A percentile compares a stretch with the other conserved stretches of the same genome.
Conservation (phyloP, 1,140 invertebrate species). For the Harpegnathos saltator region DNA sequence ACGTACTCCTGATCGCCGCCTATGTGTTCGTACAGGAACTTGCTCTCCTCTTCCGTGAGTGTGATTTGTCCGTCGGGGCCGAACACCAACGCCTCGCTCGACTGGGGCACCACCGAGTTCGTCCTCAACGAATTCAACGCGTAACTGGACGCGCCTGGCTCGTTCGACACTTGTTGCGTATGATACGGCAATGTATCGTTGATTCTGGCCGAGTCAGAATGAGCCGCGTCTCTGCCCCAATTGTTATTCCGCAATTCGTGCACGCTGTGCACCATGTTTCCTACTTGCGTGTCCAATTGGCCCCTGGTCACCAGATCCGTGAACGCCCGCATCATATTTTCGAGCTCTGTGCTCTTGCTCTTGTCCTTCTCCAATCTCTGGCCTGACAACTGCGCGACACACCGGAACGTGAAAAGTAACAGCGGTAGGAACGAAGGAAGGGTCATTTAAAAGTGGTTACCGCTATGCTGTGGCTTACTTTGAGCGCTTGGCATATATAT, state of each 20-base stretch:
- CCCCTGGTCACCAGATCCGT: constrained; percentile 82
- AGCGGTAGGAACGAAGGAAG: no score
- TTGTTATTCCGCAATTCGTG: constrained; percentile 81
- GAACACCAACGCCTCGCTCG: constrained; percentile 82
- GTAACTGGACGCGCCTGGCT: constrained; percentile 46
- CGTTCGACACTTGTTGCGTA: constrained; percentile 62
- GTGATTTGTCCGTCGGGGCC: constrained; percentile 84
- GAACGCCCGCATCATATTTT: constrained; percentile 82
- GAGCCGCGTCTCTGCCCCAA: constrained; percentile 77
- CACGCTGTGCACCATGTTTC: constrained; percentile 82
- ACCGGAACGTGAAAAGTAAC: not conserved
- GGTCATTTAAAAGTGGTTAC: not conserved
- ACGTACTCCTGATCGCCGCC: constrained; percentile 73
- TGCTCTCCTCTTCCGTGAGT: constrained; percentile 81
- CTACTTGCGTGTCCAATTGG: constrained; percentile 78
- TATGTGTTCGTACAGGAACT: constrained; percentile 78
- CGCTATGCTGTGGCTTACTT: constrained; percentile 72
- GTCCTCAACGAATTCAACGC: constrained; percentile 1
- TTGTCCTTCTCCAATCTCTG: constrained; percentile 82
- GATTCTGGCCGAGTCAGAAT: constrained; percentile 57
- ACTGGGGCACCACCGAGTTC: constrained; percentile 22
- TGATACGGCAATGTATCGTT: constrained; percentile 23
- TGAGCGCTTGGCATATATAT: constrained; percentile 85
- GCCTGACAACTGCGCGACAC: constrained; percentile 78
- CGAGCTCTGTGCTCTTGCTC: constrained; percentile 80